Base-by-base conservation (phyloP, 2,888 invertebrate genomes). In the Zelleria hepariella region DNA sequence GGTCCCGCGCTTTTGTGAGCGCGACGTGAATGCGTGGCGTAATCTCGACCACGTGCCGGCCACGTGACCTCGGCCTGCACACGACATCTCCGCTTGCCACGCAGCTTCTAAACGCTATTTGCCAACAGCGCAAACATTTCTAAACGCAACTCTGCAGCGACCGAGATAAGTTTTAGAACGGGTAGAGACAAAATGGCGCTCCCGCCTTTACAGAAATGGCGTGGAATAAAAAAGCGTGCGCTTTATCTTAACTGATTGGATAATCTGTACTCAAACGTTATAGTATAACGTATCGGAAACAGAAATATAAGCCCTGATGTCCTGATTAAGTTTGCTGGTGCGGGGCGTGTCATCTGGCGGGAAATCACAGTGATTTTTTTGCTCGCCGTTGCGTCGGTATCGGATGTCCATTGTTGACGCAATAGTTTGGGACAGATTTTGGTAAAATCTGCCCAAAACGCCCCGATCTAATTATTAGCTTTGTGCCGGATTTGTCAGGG, bases 171-270 rank as follows among this genome's bases (percentile, higher is more conserved):
- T 55, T 63, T 72, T 70, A 75, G 73, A 74, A 60, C 78, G 48
- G 7, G 72, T n/a, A 68, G 61, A 65, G 66, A 66, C 63, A 71
- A 64, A 66, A 65, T 75, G 80, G 74, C 77, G 74, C 65, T 68
- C 77, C 75, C 61, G 48, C 42, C 71, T 1, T 65, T 70, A 64
- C 61, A 58, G 65, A 69, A 70, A 72, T 73, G 68, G 65, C 62
- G 61, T 6, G 15, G 53, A 63, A 62, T 70, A 78, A 87, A 86
- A 86, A 87, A 86, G 83, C 85, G 85, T 86, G 83, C 82, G 82
- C 80, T 85, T 86, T 88, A 87, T 87, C 87, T 86, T 87, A 86
- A 86, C 88, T 87, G 88, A 88, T 88, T 88, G 87, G 87, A 86
- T 88, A 88, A 88, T 88, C 87, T 87, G 82, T 86, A 77, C 78